A percentile compares a stretch with the other conserved stretches of the same genome.
These are phyloP conservation scores for Acropora tenuis DNA, from an alignment of 64 coral and sea anemone species.

Conservation along the genomic window DNA sequence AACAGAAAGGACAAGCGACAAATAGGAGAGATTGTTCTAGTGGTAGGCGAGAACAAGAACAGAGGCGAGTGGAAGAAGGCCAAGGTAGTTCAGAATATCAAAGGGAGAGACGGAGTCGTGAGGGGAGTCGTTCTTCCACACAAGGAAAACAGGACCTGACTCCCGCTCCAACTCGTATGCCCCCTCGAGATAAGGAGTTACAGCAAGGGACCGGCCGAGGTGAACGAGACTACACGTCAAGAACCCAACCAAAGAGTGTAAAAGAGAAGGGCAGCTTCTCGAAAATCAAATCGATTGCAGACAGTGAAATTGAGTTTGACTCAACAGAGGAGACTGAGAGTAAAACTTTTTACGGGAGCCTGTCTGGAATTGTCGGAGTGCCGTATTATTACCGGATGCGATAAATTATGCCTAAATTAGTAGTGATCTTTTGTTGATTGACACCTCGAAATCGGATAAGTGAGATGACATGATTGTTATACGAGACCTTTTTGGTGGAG, in stretches of 20 bases:
- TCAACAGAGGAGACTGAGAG: neutral
- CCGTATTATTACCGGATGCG: too few relatives aligned
- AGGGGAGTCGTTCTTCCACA: neutral
- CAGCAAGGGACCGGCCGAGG: neutral
- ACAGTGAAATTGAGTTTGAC: neutral
- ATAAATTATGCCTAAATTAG: too few relatives aligned
- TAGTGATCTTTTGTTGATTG: too few relatives aligned
- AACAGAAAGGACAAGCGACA: neutral
- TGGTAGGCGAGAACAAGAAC: too few relatives aligned
- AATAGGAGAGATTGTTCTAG: too few relatives aligned
- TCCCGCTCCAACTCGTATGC: neutral
- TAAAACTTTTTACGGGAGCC: constrained; percentile 13
- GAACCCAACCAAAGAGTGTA: neutral
- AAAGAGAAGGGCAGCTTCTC: neutral
- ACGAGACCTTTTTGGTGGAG: too few relatives aligned
- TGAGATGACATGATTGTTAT: too few relatives aligned
- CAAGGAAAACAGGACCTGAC: neutral
- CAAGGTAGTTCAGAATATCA: too few relatives aligned
- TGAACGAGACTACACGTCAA: neutral
- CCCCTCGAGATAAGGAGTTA: neutral
- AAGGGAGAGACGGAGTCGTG: neutral
- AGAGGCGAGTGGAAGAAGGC: too few relatives aligned
- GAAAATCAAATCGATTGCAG: neutral
- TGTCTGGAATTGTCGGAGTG: neutral
- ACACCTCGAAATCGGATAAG: too few relatives aligned